These are phyloP conservation scores for Macrobrachium rosenbergii DNA, from an alignment of 1,140 invertebrate species.

Conservation along the genomic window DNA sequence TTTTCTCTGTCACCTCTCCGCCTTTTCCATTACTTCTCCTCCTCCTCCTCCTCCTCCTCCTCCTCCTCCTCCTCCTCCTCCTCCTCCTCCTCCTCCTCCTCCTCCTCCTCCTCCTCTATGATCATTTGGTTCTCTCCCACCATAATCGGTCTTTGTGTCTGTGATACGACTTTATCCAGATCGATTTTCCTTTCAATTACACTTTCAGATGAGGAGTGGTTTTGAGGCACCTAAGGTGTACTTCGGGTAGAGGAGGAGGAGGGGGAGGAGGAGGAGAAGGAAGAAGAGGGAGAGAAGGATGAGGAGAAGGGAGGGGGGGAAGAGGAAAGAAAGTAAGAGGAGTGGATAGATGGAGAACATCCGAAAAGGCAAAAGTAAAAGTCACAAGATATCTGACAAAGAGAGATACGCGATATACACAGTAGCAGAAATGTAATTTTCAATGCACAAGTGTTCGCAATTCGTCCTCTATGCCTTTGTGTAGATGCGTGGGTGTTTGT, in stretches of 20 bases:
- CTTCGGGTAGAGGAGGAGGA: background rate
- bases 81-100: background rate
- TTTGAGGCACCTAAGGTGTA: background rate
- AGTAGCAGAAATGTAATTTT: too few relatives aligned
- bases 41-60: background rate
- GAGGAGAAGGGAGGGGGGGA: background rate
- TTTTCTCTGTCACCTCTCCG: background rate
- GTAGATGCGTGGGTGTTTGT: slow-evolving; percentile 2
- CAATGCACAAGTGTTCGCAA: too few relatives aligned
- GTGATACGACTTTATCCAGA: slow-evolving; percentile 57
- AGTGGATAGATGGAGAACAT: background rate
- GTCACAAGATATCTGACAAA: background rate
- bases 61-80: background rate
- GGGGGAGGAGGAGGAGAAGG: background rate
- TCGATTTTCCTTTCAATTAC: slow-evolving; percentile 62
- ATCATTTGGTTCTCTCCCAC: background rate
- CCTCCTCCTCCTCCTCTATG: background rate
- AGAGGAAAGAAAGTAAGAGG: background rate
- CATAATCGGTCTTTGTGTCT: slow-evolving; percentile 53
- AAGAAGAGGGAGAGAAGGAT: background rate
- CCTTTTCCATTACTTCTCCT: too few relatives aligned
- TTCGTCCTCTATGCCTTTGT: too few relatives aligned
- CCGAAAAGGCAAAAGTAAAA: background rate
- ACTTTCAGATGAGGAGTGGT: slow-evolving; percentile 35
- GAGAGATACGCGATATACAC: too few relatives aligned